Base-by-base conservation (phyloP, 2,888 invertebrate genomes). In the Agrochola lychnidis region DNA sequence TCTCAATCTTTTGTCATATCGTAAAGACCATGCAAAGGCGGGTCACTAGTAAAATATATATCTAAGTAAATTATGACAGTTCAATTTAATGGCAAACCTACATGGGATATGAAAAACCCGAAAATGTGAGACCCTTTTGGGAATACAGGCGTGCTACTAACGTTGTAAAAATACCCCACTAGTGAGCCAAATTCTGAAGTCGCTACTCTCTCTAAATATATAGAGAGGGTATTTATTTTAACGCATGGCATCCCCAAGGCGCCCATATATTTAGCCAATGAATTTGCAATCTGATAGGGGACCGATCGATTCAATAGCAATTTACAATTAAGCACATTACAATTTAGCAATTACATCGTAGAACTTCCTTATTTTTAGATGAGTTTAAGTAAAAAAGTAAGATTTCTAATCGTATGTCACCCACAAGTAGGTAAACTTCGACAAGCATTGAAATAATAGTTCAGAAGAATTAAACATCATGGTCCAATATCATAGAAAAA, bases 221-320 rank as follows among this genome's bases (percentile, higher is more conserved):
- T 73, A 48, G 30, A 66, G 59, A 48, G 59, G 16, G 19, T 68
- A 61, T 57, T 67, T 69, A 80, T 68, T 61, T 72, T 51, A 57
- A 67, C 61, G 25, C 30, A 48, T 30, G 57, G 40, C 45, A 75
- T 61, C 61, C 82, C 73, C 73, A 25, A 83, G 73, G 80, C 71
- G n/a, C 80, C 64, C 77, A 80, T 76, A 83, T 80, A 75, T 79
- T 80, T 19, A 61, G 70, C 63, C 57, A 76, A 80, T 73, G 73
- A 80, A 70, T 80, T 76, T 73, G 68, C 61, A 68, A 80, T 68
- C 56, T n/a, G 59, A 73, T 76, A 64, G 62, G 73, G 68, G 70
- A 62, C 25, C n/a, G 61, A 53, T 64, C 42, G 74, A 69, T 61
- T 51, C 59, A 30, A 40, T 30, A 25, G 70, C 63, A 70, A 76